phyloP scores from a whole-genome alignment of 2,888 invertebrate genomes.

The Nomada ruficornis region DNA sequence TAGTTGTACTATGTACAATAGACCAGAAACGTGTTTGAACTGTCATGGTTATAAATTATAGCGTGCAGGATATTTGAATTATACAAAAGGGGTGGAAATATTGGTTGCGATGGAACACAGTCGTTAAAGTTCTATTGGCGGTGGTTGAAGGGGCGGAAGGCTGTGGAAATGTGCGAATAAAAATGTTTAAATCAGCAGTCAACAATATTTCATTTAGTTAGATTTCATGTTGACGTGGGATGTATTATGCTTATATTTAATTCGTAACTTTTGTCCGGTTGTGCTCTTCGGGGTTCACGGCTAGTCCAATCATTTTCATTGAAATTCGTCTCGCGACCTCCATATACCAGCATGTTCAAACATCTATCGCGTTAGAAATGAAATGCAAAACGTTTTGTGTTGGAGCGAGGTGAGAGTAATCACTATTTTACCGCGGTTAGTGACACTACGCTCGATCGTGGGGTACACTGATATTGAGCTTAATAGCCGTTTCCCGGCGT shows the following conservation, averaged over 20 bases:
- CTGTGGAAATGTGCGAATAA: no score
- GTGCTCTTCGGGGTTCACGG: neutral
- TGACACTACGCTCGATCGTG: slow-evolving; percentile 46
- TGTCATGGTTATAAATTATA: neutral
- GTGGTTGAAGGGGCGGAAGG: no score
- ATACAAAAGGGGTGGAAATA: no score
- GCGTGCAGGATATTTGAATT: neutral
- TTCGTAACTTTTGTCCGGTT: neutral
- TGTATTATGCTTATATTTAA: no score
- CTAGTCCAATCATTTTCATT: slow-evolving; percentile 1
- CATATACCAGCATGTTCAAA: neutral
- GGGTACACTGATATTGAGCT: slow-evolving; percentile 59
- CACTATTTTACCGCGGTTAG: slow-evolving; percentile 51
- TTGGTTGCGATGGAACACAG: no score
- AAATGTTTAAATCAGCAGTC: no score
- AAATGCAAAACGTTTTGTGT: slow-evolving; percentile 19
- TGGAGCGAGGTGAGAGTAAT: slow-evolving; percentile 36
- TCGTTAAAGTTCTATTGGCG: no score
- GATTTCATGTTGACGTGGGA: no score
- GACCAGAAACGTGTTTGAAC: neutral
- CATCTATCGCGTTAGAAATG: neutral
- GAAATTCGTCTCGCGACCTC: neutral
- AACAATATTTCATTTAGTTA: no score
- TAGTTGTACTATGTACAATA: neutral
- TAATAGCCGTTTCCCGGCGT: slow-evolving; percentile 63